These are phyloP conservation scores for Caprella mutica DNA, from an alignment of 2,888 invertebrate species.

Conservation along the genomic window DNA sequence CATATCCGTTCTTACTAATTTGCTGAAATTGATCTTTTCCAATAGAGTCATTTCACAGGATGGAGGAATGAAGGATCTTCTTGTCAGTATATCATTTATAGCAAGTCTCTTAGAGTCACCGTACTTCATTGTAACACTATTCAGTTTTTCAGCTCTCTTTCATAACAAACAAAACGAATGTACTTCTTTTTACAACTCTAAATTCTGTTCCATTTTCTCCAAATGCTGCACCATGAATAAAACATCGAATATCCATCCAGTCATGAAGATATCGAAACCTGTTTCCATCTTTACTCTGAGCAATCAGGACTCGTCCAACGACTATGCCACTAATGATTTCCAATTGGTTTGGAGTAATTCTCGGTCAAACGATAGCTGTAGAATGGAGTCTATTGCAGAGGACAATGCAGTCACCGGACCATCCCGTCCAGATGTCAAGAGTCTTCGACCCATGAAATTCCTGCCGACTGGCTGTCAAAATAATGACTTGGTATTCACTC, in stretches of 20 bases:
- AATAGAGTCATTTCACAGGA: no score
- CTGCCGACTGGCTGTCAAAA: not conserved
- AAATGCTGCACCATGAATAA: slow-evolving; percentile 3
- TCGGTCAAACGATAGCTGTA: not conserved
- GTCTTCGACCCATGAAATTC: slow-evolving; percentile 3
- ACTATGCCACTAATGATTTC: slow-evolving; percentile 30
- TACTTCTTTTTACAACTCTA: not conserved
- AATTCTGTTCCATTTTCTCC: not conserved
- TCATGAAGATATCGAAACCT: not conserved
- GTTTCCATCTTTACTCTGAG: not conserved
- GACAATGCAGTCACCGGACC: not conserved
- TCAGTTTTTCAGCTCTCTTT: no score
- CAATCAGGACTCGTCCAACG: slow-evolving; percentile 6
- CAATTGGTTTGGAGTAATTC: slow-evolving; percentile 29
- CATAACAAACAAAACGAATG: slow-evolving; percentile 3
- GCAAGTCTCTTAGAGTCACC: no score
- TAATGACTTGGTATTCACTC: not conserved
- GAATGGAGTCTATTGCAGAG: not conserved
- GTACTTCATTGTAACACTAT: no score
- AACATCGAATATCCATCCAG: not conserved
- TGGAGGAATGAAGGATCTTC: no score
- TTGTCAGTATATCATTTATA: no score
- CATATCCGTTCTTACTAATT: no score
- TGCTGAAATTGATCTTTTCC: no score
- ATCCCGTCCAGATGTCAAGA: not conserved